Evolutionary conservation across 2,888 invertebrate genomes (phyloP), one percentile per base, ranked within the genome.

Genomic region (Drosophila conformis): DNA sequence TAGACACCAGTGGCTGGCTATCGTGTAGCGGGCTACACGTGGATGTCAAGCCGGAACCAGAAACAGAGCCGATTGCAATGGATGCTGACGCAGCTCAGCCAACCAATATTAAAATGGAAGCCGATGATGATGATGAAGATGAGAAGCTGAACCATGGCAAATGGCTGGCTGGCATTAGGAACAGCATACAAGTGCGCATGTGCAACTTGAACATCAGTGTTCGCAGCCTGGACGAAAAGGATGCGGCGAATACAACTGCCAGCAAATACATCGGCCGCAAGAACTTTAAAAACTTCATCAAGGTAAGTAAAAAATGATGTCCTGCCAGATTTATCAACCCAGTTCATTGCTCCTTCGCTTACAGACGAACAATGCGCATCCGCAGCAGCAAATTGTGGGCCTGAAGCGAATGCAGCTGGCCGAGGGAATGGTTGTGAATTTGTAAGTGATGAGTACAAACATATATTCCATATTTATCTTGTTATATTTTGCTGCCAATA

Each of bases 201-300:
- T 84, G 81, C 52, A 64, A 73, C 56, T 73, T 91, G 53, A 79
- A 72, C 49, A 69, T 92, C 1, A 69, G 63, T 6, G 42, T 51
- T 13, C 69, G 76, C 35, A 51, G 67, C 11, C 67, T 54, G 1
- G 72, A 72, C 10, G 65, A 74, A 36, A 54, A 60, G 2, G 80
- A 83, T 49, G 60, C 51, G 13, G 42, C 60, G 2, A 61, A 56
- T 40, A 54, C 33, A 8, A 46, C 54, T 27, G 51, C 63, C 8
- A 71, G 29, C 29, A 66, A 80, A 13, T 70, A 69, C 49, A 72
- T 53, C 40, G 64, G 60, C n/a, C 78, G 78, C 21, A 91, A 83
- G 64, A 93, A 93, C 69, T 93, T 91, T 42, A 93, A 93, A 57
- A 88, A 85, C 31, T 93, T 93, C 73, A 82, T 89, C 5, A 93